Evolutionary conservation across 2,797 vertebrate species (phyloP).

Genomic region (Peromyscus eremicus): DNA sequence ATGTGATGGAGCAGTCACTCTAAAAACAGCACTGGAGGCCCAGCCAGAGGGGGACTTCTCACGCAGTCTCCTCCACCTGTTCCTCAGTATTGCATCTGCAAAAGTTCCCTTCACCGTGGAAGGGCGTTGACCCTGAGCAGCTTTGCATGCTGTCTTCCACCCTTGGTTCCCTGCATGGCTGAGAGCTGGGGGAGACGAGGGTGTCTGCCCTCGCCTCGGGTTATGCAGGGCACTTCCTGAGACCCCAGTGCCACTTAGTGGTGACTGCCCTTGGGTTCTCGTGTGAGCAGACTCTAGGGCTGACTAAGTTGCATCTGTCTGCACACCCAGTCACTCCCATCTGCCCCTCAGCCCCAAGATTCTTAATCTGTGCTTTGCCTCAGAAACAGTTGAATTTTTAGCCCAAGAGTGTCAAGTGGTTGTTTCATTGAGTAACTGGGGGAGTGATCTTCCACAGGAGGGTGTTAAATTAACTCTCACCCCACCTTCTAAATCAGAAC

Average conservation of each 20-base stretch:
- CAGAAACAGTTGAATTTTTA: background rate
- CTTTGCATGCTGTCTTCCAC: rapidly evolving
- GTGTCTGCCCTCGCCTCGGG: background rate
- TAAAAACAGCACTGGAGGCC: background rate
- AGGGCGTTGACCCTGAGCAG: background rate
- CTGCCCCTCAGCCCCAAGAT: background rate
- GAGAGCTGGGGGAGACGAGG: background rate
- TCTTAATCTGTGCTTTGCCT: too few species aligned
- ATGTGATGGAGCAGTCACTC: background rate
- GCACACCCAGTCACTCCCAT: background rate
- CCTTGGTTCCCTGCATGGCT: background rate
- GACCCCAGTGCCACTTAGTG: background rate
- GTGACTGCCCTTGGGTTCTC: background rate
- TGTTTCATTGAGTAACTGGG: background rate
- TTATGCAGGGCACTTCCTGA: background rate
- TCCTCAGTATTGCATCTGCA: background rate
- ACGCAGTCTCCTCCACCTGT: rapidly evolving
- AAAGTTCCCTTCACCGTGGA: background rate
- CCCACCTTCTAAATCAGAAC: background rate
- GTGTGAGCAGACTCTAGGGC: background rate
- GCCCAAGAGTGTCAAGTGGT: background rate
- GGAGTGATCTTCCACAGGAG: background rate
- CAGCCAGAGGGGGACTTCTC: background rate
- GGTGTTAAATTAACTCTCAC: background rate
- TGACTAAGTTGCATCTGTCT: background rate